A percentile compares a stretch with the other conserved stretches of the same genome.
These are phyloP conservation scores for Meles meles DNA, from an alignment of 2,113 vertebrate genomes.

Conservation along the genomic window DNA sequence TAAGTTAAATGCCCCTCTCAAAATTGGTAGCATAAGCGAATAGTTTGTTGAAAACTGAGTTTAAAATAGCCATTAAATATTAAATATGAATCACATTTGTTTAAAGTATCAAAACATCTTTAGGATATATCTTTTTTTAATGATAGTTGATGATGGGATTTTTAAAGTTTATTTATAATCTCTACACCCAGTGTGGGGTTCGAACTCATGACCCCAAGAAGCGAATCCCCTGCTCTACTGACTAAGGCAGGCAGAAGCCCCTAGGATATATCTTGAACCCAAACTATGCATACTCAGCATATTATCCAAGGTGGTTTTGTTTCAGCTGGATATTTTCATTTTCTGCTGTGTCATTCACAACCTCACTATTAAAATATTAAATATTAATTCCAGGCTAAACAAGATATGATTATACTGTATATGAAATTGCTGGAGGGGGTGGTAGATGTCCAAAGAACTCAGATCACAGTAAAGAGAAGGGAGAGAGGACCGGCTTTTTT, in stretches of 20 bases:
- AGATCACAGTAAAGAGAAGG: neutral
- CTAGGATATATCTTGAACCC: neutral
- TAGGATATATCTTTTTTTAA: neutral
- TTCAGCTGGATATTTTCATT: neutral
- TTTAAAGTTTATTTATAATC: neutral
- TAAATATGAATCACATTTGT: neutral
- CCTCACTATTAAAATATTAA: neutral
- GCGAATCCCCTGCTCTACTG: neutral
- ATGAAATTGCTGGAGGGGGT: neutral
- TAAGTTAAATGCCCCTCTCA: neutral
- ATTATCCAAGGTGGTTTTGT: neutral
- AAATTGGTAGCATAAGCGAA: neutral
- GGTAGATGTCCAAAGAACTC: neutral
- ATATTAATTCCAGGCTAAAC: neutral
- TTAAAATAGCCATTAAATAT: slow-evolving; percentile 21
- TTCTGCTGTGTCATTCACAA: neutral
- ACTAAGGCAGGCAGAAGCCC: neutral
- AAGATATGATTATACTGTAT: neutral
- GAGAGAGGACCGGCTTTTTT: neutral
- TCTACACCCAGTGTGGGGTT: neutral
- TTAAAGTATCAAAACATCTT: slow-evolving; percentile 19
- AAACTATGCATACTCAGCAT: neutral
- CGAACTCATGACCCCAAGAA: neutral
- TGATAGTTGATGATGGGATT: neutral
- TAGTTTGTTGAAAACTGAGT: neutral